These are phyloP conservation scores for Atractosteus spatula DNA, from an alignment of 2,113 vertebrate genomes.

Conservation along the genomic window DNA sequence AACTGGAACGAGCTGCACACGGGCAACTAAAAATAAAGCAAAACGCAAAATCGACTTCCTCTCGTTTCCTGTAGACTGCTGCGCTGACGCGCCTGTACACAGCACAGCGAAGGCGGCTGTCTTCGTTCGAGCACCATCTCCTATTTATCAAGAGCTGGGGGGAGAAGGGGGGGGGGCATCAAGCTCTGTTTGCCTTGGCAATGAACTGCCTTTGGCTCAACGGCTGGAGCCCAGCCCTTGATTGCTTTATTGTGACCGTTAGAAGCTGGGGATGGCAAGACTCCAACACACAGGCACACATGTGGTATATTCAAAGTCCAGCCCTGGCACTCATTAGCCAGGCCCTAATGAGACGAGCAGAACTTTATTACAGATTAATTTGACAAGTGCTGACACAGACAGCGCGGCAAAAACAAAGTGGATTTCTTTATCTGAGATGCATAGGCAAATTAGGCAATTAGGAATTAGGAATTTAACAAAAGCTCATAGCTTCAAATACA, in stretches of 20 bases:
- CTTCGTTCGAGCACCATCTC: background rate
- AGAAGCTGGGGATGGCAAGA: slow-evolving; percentile 5
- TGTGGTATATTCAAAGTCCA: slow-evolving; percentile 16
- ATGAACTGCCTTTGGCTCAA: background rate
- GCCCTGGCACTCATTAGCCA: slow-evolving; percentile 22
- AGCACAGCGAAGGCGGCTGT: too few relatives aligned
- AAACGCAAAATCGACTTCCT: too few relatives aligned
- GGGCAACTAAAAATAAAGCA: too few relatives aligned
- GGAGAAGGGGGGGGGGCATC: background rate
- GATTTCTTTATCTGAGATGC: background rate
- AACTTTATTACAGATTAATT: slow-evolving; percentile 10
- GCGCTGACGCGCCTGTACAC: too few relatives aligned
- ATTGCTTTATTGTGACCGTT: background rate
- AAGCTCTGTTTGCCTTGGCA: background rate
- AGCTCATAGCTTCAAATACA: background rate
- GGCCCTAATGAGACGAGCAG: background rate
- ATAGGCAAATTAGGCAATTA: background rate
- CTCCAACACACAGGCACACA: background rate
- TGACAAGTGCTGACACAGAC: background rate
- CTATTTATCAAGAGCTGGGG: background rate
- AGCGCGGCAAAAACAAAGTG: background rate
- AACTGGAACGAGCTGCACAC: too few relatives aligned
- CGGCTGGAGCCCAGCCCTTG: background rate
- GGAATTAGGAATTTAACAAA: too few relatives aligned
- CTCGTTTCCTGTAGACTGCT: too few relatives aligned